phyloP scores from a whole-genome alignment of 2,888 invertebrate species.

The Rhaphigaster nebulosa region DNA sequence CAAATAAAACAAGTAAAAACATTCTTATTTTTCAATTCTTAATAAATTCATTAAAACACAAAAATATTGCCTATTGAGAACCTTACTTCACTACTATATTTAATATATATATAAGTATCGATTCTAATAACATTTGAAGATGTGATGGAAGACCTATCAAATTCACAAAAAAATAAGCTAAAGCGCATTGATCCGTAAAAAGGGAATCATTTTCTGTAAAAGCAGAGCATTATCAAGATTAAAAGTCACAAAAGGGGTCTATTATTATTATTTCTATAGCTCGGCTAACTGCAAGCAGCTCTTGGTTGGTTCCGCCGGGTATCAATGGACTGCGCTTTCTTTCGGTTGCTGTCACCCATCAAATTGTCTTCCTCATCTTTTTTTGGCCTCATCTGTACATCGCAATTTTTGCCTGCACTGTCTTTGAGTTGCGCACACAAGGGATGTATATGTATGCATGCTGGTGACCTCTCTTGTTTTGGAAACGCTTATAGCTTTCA shows the following conservation, averaged over 20 bases:
- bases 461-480: no score
- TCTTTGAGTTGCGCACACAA: no score
- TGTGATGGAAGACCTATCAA: not conserved
- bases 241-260: not conserved
- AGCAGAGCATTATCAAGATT: conserved; percentile 1
- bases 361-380: not conserved
- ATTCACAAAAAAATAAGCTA: not conserved
- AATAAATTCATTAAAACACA: no score
- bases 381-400: not conserved
- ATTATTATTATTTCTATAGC: not conserved
- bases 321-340: not conserved
- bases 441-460: no score
- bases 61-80: no score
- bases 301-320: not conserved
- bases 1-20: no score
- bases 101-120: no score
- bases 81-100: no score
- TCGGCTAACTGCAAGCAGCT: not conserved
- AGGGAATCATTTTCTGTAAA: not conserved
- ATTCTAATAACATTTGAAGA: not conserved
- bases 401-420: no score
- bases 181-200: not conserved
- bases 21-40: no score
- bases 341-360: not conserved
- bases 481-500: no score